These are phyloP conservation scores for Drosophila tristis DNA, from an alignment of 1,140 invertebrate genomes.

Conservation along the genomic window DNA sequence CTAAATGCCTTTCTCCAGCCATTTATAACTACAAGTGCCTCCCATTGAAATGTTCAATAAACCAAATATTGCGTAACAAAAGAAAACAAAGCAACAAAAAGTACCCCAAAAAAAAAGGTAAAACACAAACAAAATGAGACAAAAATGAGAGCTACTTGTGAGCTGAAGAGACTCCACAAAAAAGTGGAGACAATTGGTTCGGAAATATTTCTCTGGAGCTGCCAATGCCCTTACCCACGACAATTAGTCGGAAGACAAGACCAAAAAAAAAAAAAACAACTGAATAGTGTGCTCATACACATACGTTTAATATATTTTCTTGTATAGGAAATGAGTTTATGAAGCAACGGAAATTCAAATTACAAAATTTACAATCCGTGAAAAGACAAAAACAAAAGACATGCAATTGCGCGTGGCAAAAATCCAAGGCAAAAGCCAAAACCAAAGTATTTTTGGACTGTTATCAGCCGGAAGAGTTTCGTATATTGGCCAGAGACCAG, in stretches of 20 bases:
- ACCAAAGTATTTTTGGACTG: conserved; percentile 7
- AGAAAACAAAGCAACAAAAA: conserved; percentile 32
- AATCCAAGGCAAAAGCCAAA: conserved; percentile 18
- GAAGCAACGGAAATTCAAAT: conserved; percentile 74
- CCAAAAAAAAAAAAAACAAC: neutral
- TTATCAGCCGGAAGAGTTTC: conserved; percentile 71
- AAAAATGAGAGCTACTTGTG: conserved; percentile 53
- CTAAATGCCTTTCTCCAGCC: conserved; percentile 56
- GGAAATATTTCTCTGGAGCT: conserved; percentile 30
- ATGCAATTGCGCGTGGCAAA: conserved; percentile 54
- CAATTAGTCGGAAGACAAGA: conserved; percentile 56
- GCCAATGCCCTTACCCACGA: conserved; percentile 55
- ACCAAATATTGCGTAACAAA: conserved; percentile 58
- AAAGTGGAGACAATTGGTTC: conserved; percentile 48
- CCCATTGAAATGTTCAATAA: conserved; percentile 51
- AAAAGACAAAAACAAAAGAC: conserved; percentile 27
- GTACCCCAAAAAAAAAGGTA: neutral
- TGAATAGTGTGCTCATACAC: neutral
- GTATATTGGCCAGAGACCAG: conserved; percentile 29
- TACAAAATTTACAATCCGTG: conserved; percentile 68
- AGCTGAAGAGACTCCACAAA: conserved; percentile 26
- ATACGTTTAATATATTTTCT: neutral
- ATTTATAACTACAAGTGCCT: conserved; percentile 60
- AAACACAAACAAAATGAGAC: conserved; percentile 40
- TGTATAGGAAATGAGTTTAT: conserved; percentile 52